Conservation (phyloP, 1,140 invertebrate species). For the Wasmannia auropunctata region DNA sequence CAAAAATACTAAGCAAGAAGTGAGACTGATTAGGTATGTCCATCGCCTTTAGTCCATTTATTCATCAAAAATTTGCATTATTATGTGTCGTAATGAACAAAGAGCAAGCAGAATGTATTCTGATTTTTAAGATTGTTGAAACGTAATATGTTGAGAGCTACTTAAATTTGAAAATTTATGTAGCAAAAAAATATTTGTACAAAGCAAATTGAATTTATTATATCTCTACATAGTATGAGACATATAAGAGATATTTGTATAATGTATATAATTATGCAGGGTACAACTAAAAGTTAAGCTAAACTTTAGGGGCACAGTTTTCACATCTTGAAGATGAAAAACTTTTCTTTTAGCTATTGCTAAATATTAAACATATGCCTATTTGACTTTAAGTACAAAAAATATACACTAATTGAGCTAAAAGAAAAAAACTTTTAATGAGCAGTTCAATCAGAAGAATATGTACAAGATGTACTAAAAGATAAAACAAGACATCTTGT, state of each 20-base stretch:
- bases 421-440: no score
- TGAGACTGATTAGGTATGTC: slow-evolving; percentile 57
- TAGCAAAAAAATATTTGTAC: background rate
- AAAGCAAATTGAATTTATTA: background rate
- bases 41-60: background rate
- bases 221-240: background rate
- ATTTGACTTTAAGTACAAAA: no score
- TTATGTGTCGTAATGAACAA: slow-evolving; percentile 11
- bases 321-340: background rate
- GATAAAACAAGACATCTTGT: no score
- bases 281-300: background rate
- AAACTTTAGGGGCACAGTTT: background rate
- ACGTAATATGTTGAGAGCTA: background rate
- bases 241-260: slow-evolving; percentile 7
- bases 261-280: background rate
- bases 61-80: background rate
- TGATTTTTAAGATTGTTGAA: background rate
- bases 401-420: no score
- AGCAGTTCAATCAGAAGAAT: no score
- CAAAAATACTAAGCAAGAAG: background rate
- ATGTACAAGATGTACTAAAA: no score
- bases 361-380: no score
- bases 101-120: background rate
- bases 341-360: no score
- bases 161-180: slow-evolving; percentile 12